Evolutionary conservation across 2,797 vertebrate genomes (phyloP).

Genomic region (Orientallactaga sibirica): DNA sequence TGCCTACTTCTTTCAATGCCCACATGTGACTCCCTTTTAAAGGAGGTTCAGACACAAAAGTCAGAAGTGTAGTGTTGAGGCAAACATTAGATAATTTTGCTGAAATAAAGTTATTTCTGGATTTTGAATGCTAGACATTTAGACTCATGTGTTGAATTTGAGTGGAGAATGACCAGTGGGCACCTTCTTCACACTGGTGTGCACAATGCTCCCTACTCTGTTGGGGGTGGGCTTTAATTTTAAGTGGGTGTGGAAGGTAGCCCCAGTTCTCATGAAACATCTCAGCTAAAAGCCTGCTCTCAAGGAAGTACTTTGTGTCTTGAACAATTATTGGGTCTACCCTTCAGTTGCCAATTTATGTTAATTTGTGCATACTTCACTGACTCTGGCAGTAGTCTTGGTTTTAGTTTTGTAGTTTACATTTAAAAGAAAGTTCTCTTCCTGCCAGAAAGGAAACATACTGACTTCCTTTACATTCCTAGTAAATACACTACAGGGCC

Average conservation of each 20-base stretch:
- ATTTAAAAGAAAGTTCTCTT: conserved; percentile 72
- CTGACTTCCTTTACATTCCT: conserved; percentile 84
- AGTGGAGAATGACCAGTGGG: background rate
- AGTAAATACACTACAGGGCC: conserved; percentile 84
- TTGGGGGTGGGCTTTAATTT: conserved; percentile 31
- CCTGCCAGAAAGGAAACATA: conserved; percentile 83
- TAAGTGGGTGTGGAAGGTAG: conserved; percentile 49
- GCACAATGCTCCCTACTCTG: background rate
- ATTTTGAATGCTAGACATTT: background rate
- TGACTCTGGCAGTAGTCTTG: conserved; percentile 81
- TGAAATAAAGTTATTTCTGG: conserved; percentile 37
- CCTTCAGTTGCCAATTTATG: conserved; percentile 75
- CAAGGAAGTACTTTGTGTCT: conserved; percentile 75
- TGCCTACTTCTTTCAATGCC: background rate
- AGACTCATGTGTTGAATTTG: background rate
- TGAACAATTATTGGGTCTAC: conserved; percentile 67
- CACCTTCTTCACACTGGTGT: conserved; percentile 33
- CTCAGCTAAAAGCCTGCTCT: conserved; percentile 62
- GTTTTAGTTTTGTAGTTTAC: conserved; percentile 84
- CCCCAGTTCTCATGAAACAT: conserved; percentile 63
- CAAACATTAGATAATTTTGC: background rate
- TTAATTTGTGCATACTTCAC: conserved; percentile 80
- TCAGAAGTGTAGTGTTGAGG: background rate
- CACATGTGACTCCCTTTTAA: background rate
- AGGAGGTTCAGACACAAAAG: background rate